phyloP scores from a whole-genome alignment of 2,888 invertebrate species.

The Melanophora roralis region DNA sequence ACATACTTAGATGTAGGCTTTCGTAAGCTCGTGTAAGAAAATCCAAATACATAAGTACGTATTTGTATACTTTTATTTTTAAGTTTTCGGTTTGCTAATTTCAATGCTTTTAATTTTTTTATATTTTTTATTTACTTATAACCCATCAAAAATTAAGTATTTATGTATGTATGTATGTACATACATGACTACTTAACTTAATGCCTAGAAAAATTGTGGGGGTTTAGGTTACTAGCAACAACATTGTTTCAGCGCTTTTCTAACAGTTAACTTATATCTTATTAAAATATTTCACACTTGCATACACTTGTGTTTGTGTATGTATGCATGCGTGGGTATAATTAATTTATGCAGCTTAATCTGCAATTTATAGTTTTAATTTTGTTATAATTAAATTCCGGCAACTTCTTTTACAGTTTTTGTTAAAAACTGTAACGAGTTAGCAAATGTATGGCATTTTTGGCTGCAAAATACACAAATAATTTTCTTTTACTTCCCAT shows the following conservation, averaged over 20 bases:
- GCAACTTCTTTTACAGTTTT: conserved; percentile 4
- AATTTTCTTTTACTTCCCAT: too few species aligned
- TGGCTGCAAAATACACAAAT: too few species aligned
- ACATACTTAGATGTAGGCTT: background rate
- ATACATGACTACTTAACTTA: background rate
- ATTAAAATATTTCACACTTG: too few species aligned
- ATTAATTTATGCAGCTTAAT: too few species aligned
- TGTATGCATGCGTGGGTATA: too few species aligned
- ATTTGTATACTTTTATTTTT: background rate
- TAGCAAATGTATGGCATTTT: too few species aligned
- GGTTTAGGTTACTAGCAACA: background rate
- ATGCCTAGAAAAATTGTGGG: background rate
- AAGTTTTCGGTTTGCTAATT: background rate
- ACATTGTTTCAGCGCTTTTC: background rate
- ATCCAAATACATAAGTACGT: background rate
- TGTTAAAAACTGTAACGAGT: too few species aligned
- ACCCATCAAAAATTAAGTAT: background rate
- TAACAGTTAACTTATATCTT: too few species aligned
- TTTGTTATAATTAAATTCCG: conserved; percentile 39
- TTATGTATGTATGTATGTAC: background rate
- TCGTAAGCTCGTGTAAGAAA: background rate
- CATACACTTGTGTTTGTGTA: too few species aligned
- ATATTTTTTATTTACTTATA: background rate
- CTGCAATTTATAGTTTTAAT: conserved; percentile 15
- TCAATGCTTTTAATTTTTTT: background rate